Conservation (phyloP, 2,888 invertebrate species). For the Temnothorax rugatulus region DNA sequence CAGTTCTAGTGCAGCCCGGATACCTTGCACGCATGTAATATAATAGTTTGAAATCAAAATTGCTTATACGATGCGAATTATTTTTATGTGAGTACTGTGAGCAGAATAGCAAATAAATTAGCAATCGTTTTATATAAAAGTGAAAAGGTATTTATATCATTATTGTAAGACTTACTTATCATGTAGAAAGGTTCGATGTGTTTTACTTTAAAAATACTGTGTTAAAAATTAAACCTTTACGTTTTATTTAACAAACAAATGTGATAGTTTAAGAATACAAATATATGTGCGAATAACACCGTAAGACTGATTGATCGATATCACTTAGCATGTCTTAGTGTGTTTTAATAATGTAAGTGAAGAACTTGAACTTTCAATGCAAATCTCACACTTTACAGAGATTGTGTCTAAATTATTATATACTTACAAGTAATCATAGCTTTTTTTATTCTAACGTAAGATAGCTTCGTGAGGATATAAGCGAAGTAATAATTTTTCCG, state of each 20-base stretch:
- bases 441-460: background rate
- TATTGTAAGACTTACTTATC: background rate
- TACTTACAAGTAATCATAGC: background rate
- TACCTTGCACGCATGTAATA: too few species aligned
- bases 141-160: background rate
- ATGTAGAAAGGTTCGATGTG: background rate
- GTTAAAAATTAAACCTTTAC: background rate
- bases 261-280: too few species aligned
- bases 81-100: background rate
- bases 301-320: background rate
- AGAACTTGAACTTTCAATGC: background rate
- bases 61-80: background rate
- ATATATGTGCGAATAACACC: too few species aligned
- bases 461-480: background rate
- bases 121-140: background rate
- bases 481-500: background rate
- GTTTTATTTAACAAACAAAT: too few species aligned
- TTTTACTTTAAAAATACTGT: background rate
- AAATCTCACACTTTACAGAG: background rate
- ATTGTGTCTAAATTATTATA: background rate
- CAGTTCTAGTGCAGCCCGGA: too few species aligned
- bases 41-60: background rate
- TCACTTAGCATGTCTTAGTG: background rate
- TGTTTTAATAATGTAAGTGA: background rate
- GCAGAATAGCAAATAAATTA: too few species aligned